Evolutionary conservation across 2,888 invertebrate species (phyloP), one percentile per base, ranked within the genome.

Genomic region (Muschampia plurimacula): DNA sequence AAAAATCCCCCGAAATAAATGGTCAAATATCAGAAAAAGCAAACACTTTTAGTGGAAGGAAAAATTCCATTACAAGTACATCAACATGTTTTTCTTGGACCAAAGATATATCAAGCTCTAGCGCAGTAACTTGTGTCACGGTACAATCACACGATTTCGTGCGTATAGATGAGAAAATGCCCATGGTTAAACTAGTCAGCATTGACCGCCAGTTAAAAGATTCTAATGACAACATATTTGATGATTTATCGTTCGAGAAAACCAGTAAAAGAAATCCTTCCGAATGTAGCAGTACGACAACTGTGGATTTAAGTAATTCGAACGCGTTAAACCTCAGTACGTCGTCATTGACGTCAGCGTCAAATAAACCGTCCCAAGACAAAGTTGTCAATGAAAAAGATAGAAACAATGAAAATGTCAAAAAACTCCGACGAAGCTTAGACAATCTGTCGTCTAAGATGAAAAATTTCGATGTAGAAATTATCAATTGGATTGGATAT

Each of bases 81-180:
- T 88, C 90, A 0, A 82, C 84, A 36, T 78, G 78, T 32, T 76
- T 85, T 0, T 91, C 91, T 0, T 93, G 92, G 92, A 89, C 88
- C 1, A 89, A 83, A 77, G 89, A 92, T 63, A 89, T 93, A 72
- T 91, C 91, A 0, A 86, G 84, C 52, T 89, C 91, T 0, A 89
- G 88, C 49, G 82, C 85, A 0, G 84, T 83, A 0, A 88, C 89
- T 1, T 86, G 84, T 66, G 41, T 88, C 2, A 86, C 88, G 0
- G 89, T 89, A 0, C 72, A 76, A 0, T 84, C 86, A 0, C 82
- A 80, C 1, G 91, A 91, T 69, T 82, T 89, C 64, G 82, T 90
- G 5, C 78, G 84, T 7, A 83, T 91, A 13, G 84, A 91, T 72
- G 88, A 87, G 0, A 92, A 89, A 77, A 7, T 92, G 13, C 92